Conservation (phyloP, 2,797 vertebrate species). For the Heterohyrax brucei region DNA sequence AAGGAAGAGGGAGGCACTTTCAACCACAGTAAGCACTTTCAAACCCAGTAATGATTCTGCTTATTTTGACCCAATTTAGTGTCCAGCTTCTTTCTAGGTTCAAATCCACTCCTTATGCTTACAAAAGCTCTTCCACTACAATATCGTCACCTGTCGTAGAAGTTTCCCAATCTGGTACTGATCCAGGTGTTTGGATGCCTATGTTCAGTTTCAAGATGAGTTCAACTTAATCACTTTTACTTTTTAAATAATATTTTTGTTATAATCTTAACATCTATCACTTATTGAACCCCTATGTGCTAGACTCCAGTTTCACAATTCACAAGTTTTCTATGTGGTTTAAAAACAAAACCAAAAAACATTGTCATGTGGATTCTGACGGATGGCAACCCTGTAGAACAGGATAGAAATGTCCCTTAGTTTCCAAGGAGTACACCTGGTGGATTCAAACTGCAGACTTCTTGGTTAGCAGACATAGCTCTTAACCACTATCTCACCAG, state of each 20-base stretch:
- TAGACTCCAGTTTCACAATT: not conserved
- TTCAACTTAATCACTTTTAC: slow-evolving; percentile 17
- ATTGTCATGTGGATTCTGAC: too few species aligned
- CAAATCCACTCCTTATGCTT: not conserved
- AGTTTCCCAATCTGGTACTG: not conserved
- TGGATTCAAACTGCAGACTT: too few species aligned
- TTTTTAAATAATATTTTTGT: not conserved
- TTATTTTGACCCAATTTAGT: not conserved
- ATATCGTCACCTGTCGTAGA: not conserved
- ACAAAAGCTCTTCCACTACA: not conserved
- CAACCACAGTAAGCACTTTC: not conserved
- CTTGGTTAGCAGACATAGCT: too few species aligned
- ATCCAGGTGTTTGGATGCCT: not conserved
- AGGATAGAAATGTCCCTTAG: too few species aligned
- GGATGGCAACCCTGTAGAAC: too few species aligned
- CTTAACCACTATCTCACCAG: too few species aligned
- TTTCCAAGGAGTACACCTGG: too few species aligned
- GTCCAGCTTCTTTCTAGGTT: not conserved
- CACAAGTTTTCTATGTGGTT: not conserved
- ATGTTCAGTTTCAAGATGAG: not conserved
- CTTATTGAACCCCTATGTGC: not conserved
- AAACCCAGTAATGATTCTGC: not conserved
- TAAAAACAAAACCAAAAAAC: too few species aligned
- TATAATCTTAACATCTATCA: not conserved
- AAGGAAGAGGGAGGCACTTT: not conserved